These are phyloP conservation scores for Tetragonula clypearis DNA, from an alignment of 1,140 invertebrate genomes.

Conservation along the genomic window DNA sequence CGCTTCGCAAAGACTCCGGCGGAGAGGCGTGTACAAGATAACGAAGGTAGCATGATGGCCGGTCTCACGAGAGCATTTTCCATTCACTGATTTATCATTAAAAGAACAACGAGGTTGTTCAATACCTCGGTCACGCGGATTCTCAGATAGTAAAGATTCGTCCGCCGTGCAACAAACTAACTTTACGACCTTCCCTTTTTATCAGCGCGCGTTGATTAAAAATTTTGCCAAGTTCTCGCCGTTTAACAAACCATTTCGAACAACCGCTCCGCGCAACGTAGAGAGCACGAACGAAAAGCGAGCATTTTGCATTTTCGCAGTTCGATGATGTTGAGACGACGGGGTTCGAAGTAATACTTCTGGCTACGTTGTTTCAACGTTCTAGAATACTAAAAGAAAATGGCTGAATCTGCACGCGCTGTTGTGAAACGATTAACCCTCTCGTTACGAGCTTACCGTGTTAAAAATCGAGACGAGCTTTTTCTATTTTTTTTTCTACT, in stretches of 20 bases:
- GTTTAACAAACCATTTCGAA: not conserved
- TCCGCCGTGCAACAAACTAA: not conserved
- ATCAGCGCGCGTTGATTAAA: not conserved
- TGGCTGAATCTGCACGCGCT: not conserved
- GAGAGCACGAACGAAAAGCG: not conserved
- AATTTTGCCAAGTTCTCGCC: not conserved
- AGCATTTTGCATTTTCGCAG: not conserved
- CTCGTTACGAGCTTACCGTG: too few relatives aligned
- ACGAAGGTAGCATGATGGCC: slow-evolving; percentile 47
- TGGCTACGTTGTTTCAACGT: not conserved
- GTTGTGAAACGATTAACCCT: not conserved
- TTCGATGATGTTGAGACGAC: not conserved
- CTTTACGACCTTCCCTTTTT: not conserved
- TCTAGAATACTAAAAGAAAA: not conserved
- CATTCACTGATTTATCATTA: slow-evolving; percentile 49
- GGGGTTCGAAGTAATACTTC: too few relatives aligned
- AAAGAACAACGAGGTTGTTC: slow-evolving; percentile 29
- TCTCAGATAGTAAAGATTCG: slow-evolving; percentile 8
- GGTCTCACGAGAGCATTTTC: slow-evolving; percentile 36
- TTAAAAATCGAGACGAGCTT: too few relatives aligned
- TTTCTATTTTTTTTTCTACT: too few relatives aligned
- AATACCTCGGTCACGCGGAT: slow-evolving; percentile 9
- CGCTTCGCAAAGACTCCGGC: slow-evolving; percentile 30
- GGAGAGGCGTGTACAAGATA: slow-evolving; percentile 27
- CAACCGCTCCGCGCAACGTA: not conserved